Evolutionary conservation across 1,140 invertebrate genomes (phyloP), one percentile per base, ranked within the genome.

Genomic region (Harpegnathos saltator): DNA sequence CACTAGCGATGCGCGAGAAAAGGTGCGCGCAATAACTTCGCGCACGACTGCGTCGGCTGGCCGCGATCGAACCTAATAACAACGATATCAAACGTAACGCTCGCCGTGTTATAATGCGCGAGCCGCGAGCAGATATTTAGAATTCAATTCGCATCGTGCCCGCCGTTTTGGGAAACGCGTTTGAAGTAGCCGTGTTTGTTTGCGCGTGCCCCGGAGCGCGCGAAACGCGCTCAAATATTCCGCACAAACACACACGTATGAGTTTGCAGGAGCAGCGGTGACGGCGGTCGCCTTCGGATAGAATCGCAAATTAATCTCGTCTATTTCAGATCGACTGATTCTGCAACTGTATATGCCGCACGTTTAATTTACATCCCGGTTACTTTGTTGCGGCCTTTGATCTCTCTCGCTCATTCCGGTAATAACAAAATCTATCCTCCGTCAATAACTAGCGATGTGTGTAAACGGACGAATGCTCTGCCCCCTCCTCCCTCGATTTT

Each of bases 31-130:
- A 19, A 5, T 5, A 69, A 71, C 59, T 75, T 75, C 68, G 56
- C 19, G 38, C n/a, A n/a, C 52, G 52, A 68, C 24, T 3, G 7
- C 12, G 9, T 7, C n/a, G n/a, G n/a, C n/a, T n/a, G n/a, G n/a
- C 54, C n/a, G 19, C 3, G 19, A 4, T 44, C 9, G 44, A 48
- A 58, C 71, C 69, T 80, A 58, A 33, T 77, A 65, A 65, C 59
- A 77, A 26, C 4, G 19, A 65, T 65, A 77, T 77, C 26, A 65
- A 77, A 77, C 66, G 63, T 77, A 77, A 77, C 66, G 24, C 14
- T 66, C 29, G 56, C 1, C 9, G 22, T 33, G 33, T 44, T 44
- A 38, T 66, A 54, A 77, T 63, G 38, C 11, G 48, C 61, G 9
- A 73, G 69, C 71, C 22, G 38, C 54, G 38, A 15, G 33, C 33